These are phyloP conservation scores for Acropora tenuis DNA, from an alignment of 64 coral and sea anemone species.

Conservation along the genomic window DNA sequence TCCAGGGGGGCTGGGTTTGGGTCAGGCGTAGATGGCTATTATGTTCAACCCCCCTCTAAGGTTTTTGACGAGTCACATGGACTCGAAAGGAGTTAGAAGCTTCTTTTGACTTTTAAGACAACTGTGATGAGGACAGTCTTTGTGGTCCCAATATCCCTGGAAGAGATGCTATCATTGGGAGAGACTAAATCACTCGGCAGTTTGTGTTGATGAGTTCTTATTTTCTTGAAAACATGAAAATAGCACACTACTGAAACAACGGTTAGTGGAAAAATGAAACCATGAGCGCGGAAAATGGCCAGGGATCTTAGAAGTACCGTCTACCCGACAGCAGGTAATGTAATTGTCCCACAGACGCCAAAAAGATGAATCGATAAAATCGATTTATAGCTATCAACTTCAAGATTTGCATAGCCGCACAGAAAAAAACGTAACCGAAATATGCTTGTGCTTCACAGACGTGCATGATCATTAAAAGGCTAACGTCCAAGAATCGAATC, in stretches of 20 bases:
- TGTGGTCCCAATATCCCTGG: constrained; percentile 16
- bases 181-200: constrained; percentile 15
- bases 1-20: no score
- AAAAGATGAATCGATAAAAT: constrained; percentile 35
- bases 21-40: no score
- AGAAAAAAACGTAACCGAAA: constrained; percentile 31
- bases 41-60: not conserved
- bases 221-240: constrained; percentile 59
- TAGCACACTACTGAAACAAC: constrained; percentile 33
- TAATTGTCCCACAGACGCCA: constrained; percentile 28
- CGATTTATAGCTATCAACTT: constrained; percentile 49
- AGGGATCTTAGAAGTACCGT: constrained; percentile 65
- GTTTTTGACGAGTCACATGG: constrained; percentile 29
- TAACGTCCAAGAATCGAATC: not conserved
- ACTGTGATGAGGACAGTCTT: constrained; percentile 37
- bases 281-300: no score
- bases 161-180: not conserved
- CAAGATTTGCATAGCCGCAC: constrained; percentile 25
- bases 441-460: constrained; percentile 49
- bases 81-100: no score
- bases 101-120: constrained; percentile 1
- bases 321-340: constrained; percentile 33
- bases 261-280: no score
- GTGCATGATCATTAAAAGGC: constrained; percentile 2
- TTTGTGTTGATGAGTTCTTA: constrained; percentile 55